phyloP scores from a whole-genome alignment of 2,113 vertebrate genomes.

The Pluvialis apricaria region DNA sequence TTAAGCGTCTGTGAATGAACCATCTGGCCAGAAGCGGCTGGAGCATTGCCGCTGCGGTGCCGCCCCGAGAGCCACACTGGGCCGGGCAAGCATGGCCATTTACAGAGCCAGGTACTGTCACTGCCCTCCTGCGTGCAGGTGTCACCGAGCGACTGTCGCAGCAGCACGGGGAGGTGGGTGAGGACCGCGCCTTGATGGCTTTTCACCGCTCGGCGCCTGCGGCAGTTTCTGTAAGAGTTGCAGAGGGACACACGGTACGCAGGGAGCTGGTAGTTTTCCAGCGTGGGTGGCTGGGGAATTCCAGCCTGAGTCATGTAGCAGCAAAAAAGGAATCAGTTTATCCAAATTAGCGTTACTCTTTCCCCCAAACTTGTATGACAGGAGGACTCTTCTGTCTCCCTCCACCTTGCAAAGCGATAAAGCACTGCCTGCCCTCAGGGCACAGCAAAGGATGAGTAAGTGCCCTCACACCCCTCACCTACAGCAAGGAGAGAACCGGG shows the following conservation, averaged over 20 bases:
- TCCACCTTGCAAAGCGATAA: neutral
- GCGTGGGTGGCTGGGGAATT: conserved; percentile 9
- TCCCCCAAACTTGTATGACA: neutral
- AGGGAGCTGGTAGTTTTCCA: conserved; percentile 52
- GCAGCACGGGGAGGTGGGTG: neutral
- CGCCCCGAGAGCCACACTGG: fast-evolving
- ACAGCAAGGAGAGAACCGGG: neutral
- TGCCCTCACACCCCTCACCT: neutral
- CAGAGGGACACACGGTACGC: neutral
- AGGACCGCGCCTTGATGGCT: neutral
- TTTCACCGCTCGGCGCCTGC: neutral
- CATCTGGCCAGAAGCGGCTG: neutral
- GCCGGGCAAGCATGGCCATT: neutral
- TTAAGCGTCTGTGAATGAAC: neutral
- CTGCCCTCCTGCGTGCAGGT: fast-evolving
- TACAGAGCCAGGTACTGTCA: neutral
- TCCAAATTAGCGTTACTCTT: neutral
- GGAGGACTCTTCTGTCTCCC: neutral
- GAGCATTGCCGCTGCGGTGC: neutral
- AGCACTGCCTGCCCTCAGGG: neutral
- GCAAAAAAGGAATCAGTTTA: neutral
- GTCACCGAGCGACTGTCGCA: neutral
- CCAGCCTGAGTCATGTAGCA: neutral
- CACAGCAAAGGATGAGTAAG: neutral
- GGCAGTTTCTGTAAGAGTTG: neutral